phyloP scores from a whole-genome alignment of 2,113 vertebrate species.

The Silurus asotus region DNA sequence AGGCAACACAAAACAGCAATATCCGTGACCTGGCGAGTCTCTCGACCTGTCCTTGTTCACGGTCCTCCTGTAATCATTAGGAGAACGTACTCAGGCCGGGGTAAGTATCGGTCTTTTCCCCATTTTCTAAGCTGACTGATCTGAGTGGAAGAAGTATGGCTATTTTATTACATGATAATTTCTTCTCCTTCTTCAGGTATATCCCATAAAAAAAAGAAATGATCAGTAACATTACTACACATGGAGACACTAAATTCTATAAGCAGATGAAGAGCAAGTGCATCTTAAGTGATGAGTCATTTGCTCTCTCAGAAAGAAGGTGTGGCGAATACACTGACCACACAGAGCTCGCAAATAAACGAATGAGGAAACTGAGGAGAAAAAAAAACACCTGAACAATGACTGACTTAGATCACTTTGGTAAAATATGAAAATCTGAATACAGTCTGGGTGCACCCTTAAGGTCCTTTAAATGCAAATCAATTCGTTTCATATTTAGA shows the following conservation, averaged over 20 bases:
- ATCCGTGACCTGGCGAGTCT: conserved; percentile 6
- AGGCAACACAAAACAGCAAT: conserved; percentile 37
- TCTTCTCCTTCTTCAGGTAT: not conserved
- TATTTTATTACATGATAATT: not conserved
- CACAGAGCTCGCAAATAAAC: conserved; percentile 20
- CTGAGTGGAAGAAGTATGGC: no score
- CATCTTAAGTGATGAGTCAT: conserved; percentile 28
- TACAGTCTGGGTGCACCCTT: not conserved
- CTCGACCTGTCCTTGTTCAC: not conserved
- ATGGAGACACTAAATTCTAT: not conserved
- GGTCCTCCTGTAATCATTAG: not conserved
- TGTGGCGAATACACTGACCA: not conserved
- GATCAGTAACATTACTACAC: not conserved
- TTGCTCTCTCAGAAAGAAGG: not conserved
- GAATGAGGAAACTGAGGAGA: not conserved
- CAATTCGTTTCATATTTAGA: not conserved
- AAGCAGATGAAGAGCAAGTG: conserved; percentile 21
- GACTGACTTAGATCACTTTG: not conserved
- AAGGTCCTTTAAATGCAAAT: not conserved
- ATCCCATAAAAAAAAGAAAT: not conserved
- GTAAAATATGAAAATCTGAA: not conserved
- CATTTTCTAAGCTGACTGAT: not conserved
- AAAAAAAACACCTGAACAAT: not conserved
- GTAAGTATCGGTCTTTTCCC: not conserved
- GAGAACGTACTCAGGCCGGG: not conserved